A percentile compares a stretch with the other conserved stretches of the same genome.
Evolutionary conservation across 2,113 vertebrate species (phyloP).

Genomic region (Lanius collurio): DNA sequence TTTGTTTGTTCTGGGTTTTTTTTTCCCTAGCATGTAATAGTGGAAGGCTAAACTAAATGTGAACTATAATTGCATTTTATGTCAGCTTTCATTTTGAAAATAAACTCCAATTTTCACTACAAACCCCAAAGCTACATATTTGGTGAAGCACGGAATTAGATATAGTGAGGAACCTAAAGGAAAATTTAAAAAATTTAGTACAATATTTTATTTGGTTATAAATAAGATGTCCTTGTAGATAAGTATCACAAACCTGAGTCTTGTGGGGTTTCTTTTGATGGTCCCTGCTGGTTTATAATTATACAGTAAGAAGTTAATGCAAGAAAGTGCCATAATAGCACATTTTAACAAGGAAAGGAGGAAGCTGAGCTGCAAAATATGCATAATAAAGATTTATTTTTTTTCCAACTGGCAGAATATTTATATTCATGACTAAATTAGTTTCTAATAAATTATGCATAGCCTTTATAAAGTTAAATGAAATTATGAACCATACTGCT

Average conservation of each 20-base stretch:
- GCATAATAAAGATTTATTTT: constrained; percentile 53
- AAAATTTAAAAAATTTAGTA: constrained; percentile 4
- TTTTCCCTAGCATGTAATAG: neutral
- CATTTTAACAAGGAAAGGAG: constrained; percentile 48
- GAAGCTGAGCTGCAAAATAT: constrained; percentile 54
- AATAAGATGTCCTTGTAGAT: constrained; percentile 17
- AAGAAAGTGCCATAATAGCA: neutral
- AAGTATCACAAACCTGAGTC: neutral
- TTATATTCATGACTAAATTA: constrained; percentile 71
- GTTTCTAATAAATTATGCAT: constrained; percentile 72
- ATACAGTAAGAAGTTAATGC: constrained; percentile 35
- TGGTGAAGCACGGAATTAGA: neutral
- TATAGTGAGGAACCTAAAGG: neutral
- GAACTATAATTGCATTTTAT: neutral
- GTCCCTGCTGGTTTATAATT: constrained; percentile 39
- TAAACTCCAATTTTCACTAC: neutral
- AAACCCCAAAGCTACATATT: neutral
- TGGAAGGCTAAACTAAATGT: neutral
- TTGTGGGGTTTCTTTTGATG: neutral
- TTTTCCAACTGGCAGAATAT: constrained; percentile 32
- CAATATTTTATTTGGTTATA: constrained; percentile 19
- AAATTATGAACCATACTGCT: constrained; percentile 13
- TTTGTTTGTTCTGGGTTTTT: neutral
- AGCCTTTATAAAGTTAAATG: constrained; percentile 55
- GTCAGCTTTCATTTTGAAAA: neutral